Percentiles rank a stretch among this genome's conserved stretches.
phyloP scores from a whole-genome alignment of 2,113 vertebrate genomes.

The Heloderma charlesbogerti region DNA sequence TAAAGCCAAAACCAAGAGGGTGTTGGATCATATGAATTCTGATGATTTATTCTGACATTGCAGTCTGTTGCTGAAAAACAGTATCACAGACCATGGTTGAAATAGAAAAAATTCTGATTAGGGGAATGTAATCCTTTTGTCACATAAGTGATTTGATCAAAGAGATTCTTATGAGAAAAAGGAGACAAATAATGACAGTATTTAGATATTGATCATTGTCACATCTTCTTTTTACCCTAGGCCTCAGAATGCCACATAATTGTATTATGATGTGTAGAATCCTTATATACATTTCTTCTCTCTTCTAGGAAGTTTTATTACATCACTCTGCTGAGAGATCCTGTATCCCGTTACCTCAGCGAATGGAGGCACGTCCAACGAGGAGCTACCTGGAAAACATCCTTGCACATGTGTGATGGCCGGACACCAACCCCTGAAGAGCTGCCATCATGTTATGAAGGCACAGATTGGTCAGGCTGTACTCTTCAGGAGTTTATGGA shows the following conservation, averaged over 20 bases:
- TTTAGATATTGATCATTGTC: not conserved
- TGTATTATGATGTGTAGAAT: not conserved
- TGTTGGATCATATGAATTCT: not conserved
- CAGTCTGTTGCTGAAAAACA: slow-evolving; percentile 8
- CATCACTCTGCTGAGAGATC: slow-evolving; percentile 96
- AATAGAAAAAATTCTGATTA: not conserved
- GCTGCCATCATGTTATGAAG: slow-evolving; percentile 96
- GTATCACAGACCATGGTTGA: not conserved
- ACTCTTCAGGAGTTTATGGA: slow-evolving; percentile 99
- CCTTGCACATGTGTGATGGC: slow-evolving; percentile 98
- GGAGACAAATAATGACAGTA: not conserved
- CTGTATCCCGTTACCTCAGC: slow-evolving; percentile 96
- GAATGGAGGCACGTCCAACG: slow-evolving; percentile 98
- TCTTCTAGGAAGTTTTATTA: slow-evolving; percentile 95
- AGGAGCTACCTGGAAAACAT: slow-evolving; percentile 98
- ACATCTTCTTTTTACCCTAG: not conserved
- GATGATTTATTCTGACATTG: not conserved
- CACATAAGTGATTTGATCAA: not conserved
- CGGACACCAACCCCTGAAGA: slow-evolving; percentile 96
- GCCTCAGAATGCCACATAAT: not conserved
- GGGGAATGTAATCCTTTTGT: not conserved
- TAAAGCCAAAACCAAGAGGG: slow-evolving; percentile 14
- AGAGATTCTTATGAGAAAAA: not conserved
- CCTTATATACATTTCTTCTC: slow-evolving; percentile 47
- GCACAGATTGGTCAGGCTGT: slow-evolving; percentile 97